These are phyloP conservation scores for Palythoa caribaeorum DNA, from an alignment of 92 coral and sea anemone species.

Conservation along the genomic window DNA sequence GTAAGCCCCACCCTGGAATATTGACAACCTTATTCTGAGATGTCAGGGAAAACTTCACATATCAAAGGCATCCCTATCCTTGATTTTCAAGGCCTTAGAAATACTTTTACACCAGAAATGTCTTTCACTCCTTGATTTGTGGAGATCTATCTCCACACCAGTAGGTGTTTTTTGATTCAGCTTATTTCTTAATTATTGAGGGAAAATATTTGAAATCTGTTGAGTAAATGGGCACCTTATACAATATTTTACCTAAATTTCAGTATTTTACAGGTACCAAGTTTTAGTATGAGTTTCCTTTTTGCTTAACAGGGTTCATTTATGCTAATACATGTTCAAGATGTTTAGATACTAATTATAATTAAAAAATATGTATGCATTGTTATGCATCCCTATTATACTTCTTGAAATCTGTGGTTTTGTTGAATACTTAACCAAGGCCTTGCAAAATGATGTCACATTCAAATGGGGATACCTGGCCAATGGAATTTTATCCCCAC, in stretches of 20 bases:
- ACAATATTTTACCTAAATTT: neutral
- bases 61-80: slow-evolving; percentile 43
- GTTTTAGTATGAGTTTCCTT: slow-evolving; percentile 29
- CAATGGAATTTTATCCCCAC: neutral
- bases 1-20: slow-evolving; percentile 35
- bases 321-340: slow-evolving; percentile 35
- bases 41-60: slow-evolving; percentile 42
- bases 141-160: slow-evolving; percentile 30
- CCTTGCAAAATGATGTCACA: slow-evolving; percentile 38
- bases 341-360: slow-evolving; percentile 33
- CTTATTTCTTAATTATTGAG: slow-evolving; percentile 2
- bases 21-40: slow-evolving; percentile 35
- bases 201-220: neutral
- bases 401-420: slow-evolving; percentile 25
- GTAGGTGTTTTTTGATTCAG: slow-evolving; percentile 6
- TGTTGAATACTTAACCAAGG: slow-evolving; percentile 25
- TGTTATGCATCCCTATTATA: slow-evolving; percentile 28
- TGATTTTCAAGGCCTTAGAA: slow-evolving; percentile 29
- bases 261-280: neutral
- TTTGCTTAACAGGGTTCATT: slow-evolving; percentile 34
- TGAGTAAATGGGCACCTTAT: neutral
- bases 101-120: slow-evolving; percentile 38
- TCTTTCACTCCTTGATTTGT: slow-evolving; percentile 43
- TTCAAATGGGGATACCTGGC: slow-evolving; percentile 23
- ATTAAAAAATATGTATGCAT: slow-evolving; percentile 32